Evolutionary conservation across 2,888 invertebrate species (phyloP), one percentile per base, ranked within the genome.

Genomic region (Diadegma fenestrale): DNA sequence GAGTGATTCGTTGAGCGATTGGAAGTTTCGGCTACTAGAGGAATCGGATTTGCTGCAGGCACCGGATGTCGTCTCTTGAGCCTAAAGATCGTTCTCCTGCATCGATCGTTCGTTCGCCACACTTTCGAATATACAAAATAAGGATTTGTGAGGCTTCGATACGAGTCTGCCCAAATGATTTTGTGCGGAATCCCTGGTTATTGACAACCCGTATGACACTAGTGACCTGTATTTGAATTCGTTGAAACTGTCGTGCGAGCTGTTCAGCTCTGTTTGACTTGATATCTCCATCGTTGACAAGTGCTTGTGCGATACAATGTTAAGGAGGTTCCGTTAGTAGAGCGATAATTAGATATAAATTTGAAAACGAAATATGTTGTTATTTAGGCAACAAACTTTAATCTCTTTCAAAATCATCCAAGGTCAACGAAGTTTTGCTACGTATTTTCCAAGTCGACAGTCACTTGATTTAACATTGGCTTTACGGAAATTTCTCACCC

Each of bases 1-100:
- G 41, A 37, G 71, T 45, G 14, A 33, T 69, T 54, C n/a, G 33
- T 41, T 14, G 22, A 79, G 69, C 19, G 48, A 37, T 71, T 71
- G 54, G 5, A 26, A 58, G 54, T 58, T 58, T 22, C 22, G 45
- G 30, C 63, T 10, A 71, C 61, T 71, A 2, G 64, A 64, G 51
- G 43, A 66, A 66, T 66, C 66, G 17, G 43, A 14, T 69, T 78
- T 45, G 78, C 68, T 61, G 41, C 61, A 19, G 43, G 61, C 68
- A 61, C 69, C 69, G 19, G 26, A 69, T 69, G n/a, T 61, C 61
- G 48, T 78, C 61, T 69, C 69, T 69, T 69, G 26, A 54, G 45
- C 66, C 22, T 43, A 22, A 66, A 66, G 22, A 22, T 12, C 22
- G 14, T 43, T 43, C 43, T n/a, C 22, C 17, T 19, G 0, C 22